Evolutionary conservation across 2,888 invertebrate genomes (phyloP), one percentile per base, ranked within the genome.

Genomic region (Hymenopus coronatus): DNA sequence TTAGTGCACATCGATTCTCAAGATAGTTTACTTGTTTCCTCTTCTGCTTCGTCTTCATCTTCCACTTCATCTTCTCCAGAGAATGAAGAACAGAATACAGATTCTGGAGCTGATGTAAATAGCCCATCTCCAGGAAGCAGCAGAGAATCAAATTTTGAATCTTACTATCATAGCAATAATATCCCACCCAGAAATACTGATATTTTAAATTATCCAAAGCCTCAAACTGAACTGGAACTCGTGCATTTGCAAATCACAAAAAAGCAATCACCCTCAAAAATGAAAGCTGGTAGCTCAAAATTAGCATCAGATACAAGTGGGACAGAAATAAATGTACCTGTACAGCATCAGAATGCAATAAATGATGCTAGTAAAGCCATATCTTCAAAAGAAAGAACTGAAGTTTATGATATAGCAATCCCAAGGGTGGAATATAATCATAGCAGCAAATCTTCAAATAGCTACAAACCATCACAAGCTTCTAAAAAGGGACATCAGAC

Each of bases 21-120:
- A 15, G 93, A 93, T 89, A 93, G 93, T 90, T 90, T 93, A 87
- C 92, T 93, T 2, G 93, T 93, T 84, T 93, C 93, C 1, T 93
- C 93, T 9, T 40, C 84, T 84, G 84, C 88, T 33, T 88, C 88
- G 27, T 28, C 88, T 27, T 84, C 88, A 28, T n/a, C 87, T 7
- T 82, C 33, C 9, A 81, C 87, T n/a, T 20, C 30, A 4, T 89
- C 88, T 1, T 82, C 88, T 15, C n/a, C 27, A 20, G 88, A 88
- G 7, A 88, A 88, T 14, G 88, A 89, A 28, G 27, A 70, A 86
- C 25, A 70, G 83, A 54, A 83, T 88, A 14, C 89, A 90, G 90
- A 91, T 82, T 90, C 90, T 12, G 90, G 90, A n/a, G 90, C 90
- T n/a, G 90, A 91, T 85, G 87, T 90, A 54, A 89, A 90, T 33